phyloP scores from a whole-genome alignment of 2,888 invertebrate species.

The Apodemia hepburni region DNA sequence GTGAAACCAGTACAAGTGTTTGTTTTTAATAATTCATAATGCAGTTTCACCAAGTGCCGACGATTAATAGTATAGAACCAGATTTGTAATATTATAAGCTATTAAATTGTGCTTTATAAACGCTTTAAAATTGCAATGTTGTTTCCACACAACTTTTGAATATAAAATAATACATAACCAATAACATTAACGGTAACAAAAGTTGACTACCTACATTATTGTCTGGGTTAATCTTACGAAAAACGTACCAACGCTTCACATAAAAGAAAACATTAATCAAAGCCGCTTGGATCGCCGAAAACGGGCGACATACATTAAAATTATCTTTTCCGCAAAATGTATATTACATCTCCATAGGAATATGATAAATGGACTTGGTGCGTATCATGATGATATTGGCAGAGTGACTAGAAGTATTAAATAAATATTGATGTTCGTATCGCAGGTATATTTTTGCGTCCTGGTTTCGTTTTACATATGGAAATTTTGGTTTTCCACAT shows the following conservation, averaged over 20 bases:
- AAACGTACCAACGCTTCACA: conserved; percentile 19
- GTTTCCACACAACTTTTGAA: background rate
- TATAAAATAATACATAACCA: background rate
- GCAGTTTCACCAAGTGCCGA: too few species aligned
- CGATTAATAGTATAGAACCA: too few species aligned
- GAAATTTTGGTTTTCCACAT: too few species aligned
- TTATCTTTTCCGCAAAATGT: conserved; percentile 11
- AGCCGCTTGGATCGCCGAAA: background rate
- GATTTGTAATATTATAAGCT: too few species aligned
- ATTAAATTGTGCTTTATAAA: too few species aligned
- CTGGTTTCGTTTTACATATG: too few species aligned
- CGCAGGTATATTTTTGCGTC: background rate
- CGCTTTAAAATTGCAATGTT: background rate
- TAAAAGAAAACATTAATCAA: conserved; percentile 20
- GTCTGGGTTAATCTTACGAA: conserved; percentile 5
- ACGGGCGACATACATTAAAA: conserved; percentile 14
- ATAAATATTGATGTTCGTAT: conserved; percentile 8
- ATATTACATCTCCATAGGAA: conserved; percentile 10
- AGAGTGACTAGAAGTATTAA: conserved; percentile 12
- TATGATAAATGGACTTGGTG: background rate
- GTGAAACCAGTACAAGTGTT: too few species aligned
- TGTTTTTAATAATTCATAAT: too few species aligned
- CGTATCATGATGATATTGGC: conserved; percentile 3
- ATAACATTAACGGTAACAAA: background rate
- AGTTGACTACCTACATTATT: background rate